Evolutionary conservation across 2,113 vertebrate species (phyloP), one percentile per base, ranked within the genome.

Genomic region (Ariopsis seemanni): DNA sequence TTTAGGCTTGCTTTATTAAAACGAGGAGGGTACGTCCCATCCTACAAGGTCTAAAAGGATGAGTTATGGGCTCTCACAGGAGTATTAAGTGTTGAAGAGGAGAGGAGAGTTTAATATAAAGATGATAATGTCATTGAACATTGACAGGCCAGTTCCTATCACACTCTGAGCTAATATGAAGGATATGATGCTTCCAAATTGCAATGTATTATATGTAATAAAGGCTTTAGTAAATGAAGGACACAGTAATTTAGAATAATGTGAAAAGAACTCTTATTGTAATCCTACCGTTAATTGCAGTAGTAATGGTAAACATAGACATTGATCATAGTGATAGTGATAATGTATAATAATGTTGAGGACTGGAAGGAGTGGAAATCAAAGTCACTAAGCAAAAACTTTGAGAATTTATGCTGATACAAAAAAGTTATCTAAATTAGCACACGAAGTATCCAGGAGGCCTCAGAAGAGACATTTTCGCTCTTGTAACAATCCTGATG

Each of bases 1-100:
- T 91, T 88, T 89, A 91, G 93, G 91, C 92, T 92, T 92, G 93
- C 91, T 94, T 92, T 92, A 95, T 95, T 95, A 95, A 94, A 94
- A 93, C 90, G 91, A 91, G 92, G 85, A 89, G 91, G 93, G 83
- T 93, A 91, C 91, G 92, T 90, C 91, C 92, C 89, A 86, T 90
- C 90, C 90, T 77, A 72, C 75, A 65, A 50, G 48, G 89, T 92
- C 91, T 91, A 91, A 91, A 91, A 89, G 84, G 52, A 84, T 93
- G 93, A 95, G 91, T 95, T 93, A 95, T 91, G 91, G 89, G 34
- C 79, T 85, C 84, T 88, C 88, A 82, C 87, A 14, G 82, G 22
- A 82, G 88, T 58, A 87, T 79, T 71, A 78, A 62, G 80, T 75
- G 67, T 63, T 58, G 50, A 86, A 81, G 77, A 57, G 52, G 42